Conservation (phyloP, 92 coral and sea anemone species). For the Actinernus sp. region DNA sequence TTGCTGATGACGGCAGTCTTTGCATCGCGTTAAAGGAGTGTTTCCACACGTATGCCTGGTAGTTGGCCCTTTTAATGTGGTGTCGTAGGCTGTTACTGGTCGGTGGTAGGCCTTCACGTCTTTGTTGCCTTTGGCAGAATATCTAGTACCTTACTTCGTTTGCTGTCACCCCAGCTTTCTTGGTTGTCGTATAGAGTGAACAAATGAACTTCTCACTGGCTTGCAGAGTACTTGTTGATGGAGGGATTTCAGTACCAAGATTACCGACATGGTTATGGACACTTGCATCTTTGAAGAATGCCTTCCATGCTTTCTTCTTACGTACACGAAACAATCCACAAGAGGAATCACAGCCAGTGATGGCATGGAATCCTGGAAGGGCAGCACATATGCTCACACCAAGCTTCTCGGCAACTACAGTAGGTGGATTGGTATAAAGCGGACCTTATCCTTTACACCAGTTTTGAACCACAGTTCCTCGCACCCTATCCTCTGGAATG, state of each 20-base stretch:
- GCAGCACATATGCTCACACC: constrained; percentile 29
- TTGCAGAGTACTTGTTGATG: constrained; percentile 8
- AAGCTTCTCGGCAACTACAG: constrained; percentile 43
- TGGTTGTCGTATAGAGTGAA: constrained; percentile 19
- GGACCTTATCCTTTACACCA: constrained; percentile 51
- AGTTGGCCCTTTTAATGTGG: constrained; percentile 56
- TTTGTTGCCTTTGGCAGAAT: constrained; percentile 63
- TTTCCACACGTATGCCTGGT: constrained; percentile 60
- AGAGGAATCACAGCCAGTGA: constrained; percentile 65
- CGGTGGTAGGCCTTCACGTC: constrained; percentile 60
- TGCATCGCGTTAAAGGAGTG: constrained; percentile 15
- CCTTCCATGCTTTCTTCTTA: constrained; percentile 52
- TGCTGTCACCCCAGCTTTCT: constrained; percentile 51
- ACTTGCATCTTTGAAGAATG: constrained; percentile 16
- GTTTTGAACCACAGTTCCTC: constrained; percentile 70
- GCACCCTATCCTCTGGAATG: constrained; percentile 18
- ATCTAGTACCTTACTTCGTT: constrained; percentile 52
- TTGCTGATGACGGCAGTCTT: constrained; percentile 32
- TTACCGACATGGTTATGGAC: constrained; percentile 11
- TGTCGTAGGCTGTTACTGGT: constrained; percentile 46
- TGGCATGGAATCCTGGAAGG: constrained; percentile 59
- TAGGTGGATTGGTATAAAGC: constrained; percentile 54
- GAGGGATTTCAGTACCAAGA: constrained; percentile 44
- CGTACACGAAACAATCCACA: constrained; percentile 46
- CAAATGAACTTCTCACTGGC: constrained; percentile 57